A percentile compares a stretch with the other conserved stretches of the same genome.
Evolutionary conservation across 2,888 invertebrate species (phyloP).

Genomic region (Drosophila niveifrons): DNA sequence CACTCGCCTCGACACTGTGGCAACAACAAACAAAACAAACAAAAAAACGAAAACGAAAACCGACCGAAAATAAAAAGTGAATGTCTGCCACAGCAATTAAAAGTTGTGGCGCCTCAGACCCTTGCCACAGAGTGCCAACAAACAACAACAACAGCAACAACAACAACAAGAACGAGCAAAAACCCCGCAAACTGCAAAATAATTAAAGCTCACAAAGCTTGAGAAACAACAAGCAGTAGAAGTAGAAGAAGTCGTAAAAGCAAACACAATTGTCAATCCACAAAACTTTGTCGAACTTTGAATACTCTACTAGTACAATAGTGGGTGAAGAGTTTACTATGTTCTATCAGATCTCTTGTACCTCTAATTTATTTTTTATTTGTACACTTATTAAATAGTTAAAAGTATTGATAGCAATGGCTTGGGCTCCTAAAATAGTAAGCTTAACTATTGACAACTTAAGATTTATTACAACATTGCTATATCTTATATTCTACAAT

Average conservation of each 20-base stretch:
- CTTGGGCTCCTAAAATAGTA: no score
- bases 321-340: no score
- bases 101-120: slow-evolving; percentile 51
- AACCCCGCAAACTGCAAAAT: slow-evolving; percentile 35
- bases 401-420: no score
- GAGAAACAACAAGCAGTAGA: slow-evolving; percentile 11
- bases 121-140: slow-evolving; percentile 42
- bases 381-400: no score
- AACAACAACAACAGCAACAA: slow-evolving; percentile 20
- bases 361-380: no score
- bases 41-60: slow-evolving; percentile 3
- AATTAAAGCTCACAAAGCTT: slow-evolving; percentile 43
- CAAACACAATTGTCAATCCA: not conserved
- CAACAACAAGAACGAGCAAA: slow-evolving; percentile 9
- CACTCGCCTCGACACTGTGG: slow-evolving; percentile 23
- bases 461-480: no score
- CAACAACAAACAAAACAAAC: slow-evolving; percentile 22
- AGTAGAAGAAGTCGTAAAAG: not conserved
- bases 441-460: no score
- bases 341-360: no score
- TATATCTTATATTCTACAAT: no score
- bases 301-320: not conserved
- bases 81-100: slow-evolving; percentile 68
- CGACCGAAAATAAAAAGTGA: slow-evolving; percentile 53
- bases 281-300: not conserved